Conservation (phyloP, 2,113 vertebrate species). For the Nannospalax galili region DNA sequence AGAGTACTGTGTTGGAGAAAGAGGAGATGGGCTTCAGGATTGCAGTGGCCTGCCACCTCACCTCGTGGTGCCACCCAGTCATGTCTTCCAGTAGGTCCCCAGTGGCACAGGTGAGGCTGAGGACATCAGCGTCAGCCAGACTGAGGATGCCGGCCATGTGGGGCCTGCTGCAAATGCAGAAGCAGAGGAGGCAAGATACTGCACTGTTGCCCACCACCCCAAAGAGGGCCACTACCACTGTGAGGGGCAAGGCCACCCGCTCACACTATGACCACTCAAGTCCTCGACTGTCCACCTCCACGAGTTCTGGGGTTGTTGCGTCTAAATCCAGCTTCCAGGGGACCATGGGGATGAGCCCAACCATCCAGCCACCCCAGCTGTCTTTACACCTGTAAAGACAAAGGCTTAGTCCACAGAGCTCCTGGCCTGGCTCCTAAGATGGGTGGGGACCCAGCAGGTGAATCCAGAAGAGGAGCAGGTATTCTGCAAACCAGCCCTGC, state of each 20-base stretch:
- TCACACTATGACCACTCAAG: accelerated
- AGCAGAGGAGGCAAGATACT: background rate
- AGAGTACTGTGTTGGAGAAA: background rate
- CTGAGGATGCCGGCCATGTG: background rate
- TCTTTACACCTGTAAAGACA: background rate
- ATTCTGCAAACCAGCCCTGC: background rate
- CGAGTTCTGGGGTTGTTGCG: background rate
- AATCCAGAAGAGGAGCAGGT: no score
- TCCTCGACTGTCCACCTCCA: background rate
- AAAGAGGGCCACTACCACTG: background rate
- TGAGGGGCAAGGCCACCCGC: background rate
- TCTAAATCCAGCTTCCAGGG: background rate
- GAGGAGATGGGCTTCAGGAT: background rate
- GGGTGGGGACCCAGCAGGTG: background rate
- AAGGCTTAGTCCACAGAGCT: no score
- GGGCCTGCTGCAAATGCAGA: background rate
- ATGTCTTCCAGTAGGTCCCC: no score
- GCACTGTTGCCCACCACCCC: background rate
- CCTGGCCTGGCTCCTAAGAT: background rate
- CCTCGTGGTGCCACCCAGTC: accelerated
- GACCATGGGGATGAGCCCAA: background rate
- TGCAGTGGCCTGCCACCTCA: accelerated
- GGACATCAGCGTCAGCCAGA: background rate
- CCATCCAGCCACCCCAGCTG: background rate
- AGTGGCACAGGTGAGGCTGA: background rate